phyloP scores from a whole-genome alignment of 2,797 vertebrate species.

The Sebastes vulpes region DNA sequence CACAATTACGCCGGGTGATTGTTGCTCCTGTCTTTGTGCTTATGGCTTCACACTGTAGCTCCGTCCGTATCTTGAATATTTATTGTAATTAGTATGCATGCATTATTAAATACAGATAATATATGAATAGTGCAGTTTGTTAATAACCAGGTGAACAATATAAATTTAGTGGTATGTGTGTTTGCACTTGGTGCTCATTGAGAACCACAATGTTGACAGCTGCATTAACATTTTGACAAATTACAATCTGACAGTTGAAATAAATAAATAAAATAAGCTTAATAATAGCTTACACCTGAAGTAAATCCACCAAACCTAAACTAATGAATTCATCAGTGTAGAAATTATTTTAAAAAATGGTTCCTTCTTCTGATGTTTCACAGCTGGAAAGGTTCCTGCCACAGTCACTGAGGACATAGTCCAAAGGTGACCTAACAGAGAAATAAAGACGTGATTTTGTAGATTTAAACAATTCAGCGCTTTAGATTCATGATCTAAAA shows the following conservation, averaged over 20 bases:
- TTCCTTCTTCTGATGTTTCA: background rate
- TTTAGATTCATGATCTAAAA: background rate
- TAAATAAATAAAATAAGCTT: background rate
- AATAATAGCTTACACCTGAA: background rate
- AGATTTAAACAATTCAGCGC: background rate
- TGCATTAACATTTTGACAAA: background rate
- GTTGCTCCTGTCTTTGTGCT: background rate
- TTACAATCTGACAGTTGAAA: background rate
- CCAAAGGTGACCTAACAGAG: background rate
- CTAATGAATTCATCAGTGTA: background rate
- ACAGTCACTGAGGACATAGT: rapidly evolving
- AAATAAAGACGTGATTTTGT: background rate
- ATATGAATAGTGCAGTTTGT: background rate
- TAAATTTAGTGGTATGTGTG: background rate
- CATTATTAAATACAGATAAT: background rate
- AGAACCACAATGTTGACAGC: background rate
- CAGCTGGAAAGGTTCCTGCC: background rate
- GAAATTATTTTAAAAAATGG: too few species aligned
- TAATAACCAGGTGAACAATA: background rate
- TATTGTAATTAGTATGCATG: background rate
- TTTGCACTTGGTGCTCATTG: background rate
- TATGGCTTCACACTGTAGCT: background rate
- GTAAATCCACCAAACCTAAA: background rate
- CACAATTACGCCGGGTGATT: background rate
- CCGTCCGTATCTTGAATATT: background rate